Evolutionary conservation across 2,888 invertebrate species (phyloP).

Genomic region (Atethmia centrago): DNA sequence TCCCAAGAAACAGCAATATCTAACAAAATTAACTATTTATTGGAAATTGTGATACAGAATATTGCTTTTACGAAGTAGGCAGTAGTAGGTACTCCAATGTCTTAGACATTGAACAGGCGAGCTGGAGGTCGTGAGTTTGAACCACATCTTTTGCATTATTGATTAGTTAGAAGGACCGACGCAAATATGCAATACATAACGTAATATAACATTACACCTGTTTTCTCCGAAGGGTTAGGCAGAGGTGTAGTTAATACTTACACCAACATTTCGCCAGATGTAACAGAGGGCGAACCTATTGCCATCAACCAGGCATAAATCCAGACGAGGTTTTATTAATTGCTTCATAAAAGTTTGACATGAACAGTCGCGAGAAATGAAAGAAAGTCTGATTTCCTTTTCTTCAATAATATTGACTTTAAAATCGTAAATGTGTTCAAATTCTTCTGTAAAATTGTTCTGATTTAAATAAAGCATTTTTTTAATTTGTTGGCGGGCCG

Average conservation of each 20-base stretch:
- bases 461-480: too few species aligned
- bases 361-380: background rate
- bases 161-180: too few species aligned
- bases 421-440: background rate
- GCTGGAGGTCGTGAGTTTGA: background rate
- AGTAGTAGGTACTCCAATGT: background rate
- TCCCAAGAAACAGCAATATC: conserved; percentile 4
- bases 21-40: conserved; percentile 4
- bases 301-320: background rate
- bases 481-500: too few species aligned
- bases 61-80: background rate
- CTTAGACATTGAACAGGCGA: background rate
- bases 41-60: background rate
- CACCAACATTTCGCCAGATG: too few species aligned
- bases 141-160: too few species aligned
- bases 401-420: background rate
- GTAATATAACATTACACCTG: too few species aligned
- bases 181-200: too few species aligned
- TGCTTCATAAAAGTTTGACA: too few species aligned
- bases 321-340: background rate
- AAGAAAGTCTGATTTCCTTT: background rate
- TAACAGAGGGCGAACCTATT: background rate
- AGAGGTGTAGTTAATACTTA: too few species aligned
- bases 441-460: background rate
- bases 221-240: too few species aligned